Evolutionary conservation across 2,113 vertebrate genomes (phyloP), one percentile per base, ranked within the genome.

Genomic region (Poeciliopsis turrubarensis): DNA sequence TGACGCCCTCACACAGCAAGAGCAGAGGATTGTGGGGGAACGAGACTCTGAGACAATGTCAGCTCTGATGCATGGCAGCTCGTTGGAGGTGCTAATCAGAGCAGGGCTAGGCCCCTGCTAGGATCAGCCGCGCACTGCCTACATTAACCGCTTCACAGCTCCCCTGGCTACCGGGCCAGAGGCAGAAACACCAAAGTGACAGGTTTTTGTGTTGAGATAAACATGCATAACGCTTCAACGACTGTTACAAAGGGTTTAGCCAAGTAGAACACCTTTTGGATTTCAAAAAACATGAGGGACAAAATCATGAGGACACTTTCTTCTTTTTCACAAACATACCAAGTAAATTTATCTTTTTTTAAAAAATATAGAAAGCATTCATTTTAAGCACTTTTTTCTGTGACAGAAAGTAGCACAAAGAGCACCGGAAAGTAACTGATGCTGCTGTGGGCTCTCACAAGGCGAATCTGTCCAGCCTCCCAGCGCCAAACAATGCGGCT

Each of bases 51-150:
- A 95, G 96, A 96, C 95, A 95, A 94, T 95, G 96, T 96, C 96
- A 96, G 96, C 95, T 96, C 95, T 95, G 96, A 96, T 95, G 96
- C 96, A 94, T 95, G 95, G 96, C 88, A 94, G 95, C 93, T 94
- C 94, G 95, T 95, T 93, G 96, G 95, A 96, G 96, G 96, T 96
- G 96, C 96, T 96, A 97, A 96, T 96, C 96, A 97, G 95, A 96
- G 96, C 95, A 94, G 94, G 83, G 84, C 89, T 85, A 70, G 85
- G 82, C 87, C 87, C 86, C 86, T 83, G 90, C 87, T 86, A 86
- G 84, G 86, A 89, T 91, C 91, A 89, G 88, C 86, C 86, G 79
- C 87, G 88, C 86, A 82, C 81, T 44, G 87, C 89, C 91, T 88
- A 90, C 89, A 90, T 91, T 90, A 90, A 86, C 82, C 80, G 87